Conservation (phyloP, 23 tunicate genomes). For the Diplosoma virens region DNA sequence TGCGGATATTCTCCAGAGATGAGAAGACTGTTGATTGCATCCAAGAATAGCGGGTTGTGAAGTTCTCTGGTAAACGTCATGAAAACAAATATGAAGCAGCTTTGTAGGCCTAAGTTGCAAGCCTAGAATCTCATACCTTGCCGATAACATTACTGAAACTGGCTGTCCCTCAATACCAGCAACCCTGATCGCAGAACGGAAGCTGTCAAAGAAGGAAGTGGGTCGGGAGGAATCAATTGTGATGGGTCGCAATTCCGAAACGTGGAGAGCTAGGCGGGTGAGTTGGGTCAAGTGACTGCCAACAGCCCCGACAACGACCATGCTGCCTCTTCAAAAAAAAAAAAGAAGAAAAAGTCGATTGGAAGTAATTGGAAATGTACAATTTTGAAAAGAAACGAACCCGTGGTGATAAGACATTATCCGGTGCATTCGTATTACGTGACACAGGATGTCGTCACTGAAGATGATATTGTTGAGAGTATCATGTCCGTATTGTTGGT, state of each 20-base stretch:
- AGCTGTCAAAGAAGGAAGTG: constrained; percentile 85
- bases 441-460: constrained; percentile 70
- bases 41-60: constrained; percentile 55
- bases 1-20: constrained; percentile 92
- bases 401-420: constrained; percentile 77
- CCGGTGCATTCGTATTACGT: constrained; percentile 78
- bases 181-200: constrained; percentile 75
- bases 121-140: constrained; percentile 35
- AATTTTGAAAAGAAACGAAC: constrained; percentile 12
- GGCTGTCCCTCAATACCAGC: constrained; percentile 91
- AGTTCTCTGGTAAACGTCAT: constrained; percentile 48
- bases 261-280: constrained; percentile 67
- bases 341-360: neutral
- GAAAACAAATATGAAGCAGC: neutral
- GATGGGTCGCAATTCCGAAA: constrained; percentile 70
- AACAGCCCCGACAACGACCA: constrained; percentile 76
- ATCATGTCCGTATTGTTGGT: constrained; percentile 68
- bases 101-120: neutral
- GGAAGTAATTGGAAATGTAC: neutral
- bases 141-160: constrained; percentile 74
- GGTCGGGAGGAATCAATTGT: constrained; percentile 79
- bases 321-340: constrained; percentile 55
- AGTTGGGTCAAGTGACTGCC: constrained; percentile 86
- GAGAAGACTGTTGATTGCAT: constrained; percentile 92
- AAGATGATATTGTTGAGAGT: constrained; percentile 61